phyloP scores from a whole-genome alignment of 64 coral and sea anemone species.

The Platygyra sinensis region DNA sequence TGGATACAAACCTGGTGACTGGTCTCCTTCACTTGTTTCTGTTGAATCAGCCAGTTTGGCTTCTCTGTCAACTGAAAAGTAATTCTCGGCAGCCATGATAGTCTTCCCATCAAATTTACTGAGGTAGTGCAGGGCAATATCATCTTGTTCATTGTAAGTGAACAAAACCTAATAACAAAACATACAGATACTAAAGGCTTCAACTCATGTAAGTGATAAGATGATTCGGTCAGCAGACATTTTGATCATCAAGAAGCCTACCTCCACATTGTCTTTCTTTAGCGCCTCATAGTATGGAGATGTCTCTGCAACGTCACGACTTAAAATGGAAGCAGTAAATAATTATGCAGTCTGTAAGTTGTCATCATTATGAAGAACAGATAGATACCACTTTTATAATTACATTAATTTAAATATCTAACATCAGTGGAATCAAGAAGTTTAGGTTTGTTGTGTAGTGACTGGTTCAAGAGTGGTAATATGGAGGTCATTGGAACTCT shows the following conservation, averaged over 20 bases:
- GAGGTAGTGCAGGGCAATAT: slow-evolving; percentile 74
- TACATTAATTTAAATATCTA: too few relatives aligned
- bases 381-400: too few relatives aligned
- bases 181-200: neutral
- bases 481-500: too few relatives aligned
- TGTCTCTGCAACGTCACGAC: slow-evolving; percentile 91
- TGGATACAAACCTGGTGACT: slow-evolving; percentile 3
- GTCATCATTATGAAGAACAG: too few relatives aligned
- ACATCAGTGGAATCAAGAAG: too few relatives aligned
- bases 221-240: too few relatives aligned
- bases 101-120: slow-evolving; percentile 70
- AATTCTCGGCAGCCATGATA: slow-evolving; percentile 86
- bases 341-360: too few relatives aligned
- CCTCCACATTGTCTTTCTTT: slow-evolving; percentile 83
- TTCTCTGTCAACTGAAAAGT: slow-evolving; percentile 64
- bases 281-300: slow-evolving; percentile 91
- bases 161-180: slow-evolving; percentile 67
- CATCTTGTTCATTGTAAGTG: slow-evolving; percentile 94
- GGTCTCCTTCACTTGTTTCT: neutral
- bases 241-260: slow-evolving; percentile 5
- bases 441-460: too few relatives aligned
- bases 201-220: too few relatives aligned
- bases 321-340: slow-evolving; percentile 29
- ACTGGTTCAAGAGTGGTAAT: too few relatives aligned
- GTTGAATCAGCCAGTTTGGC: neutral